Base-by-base conservation (phyloP, 2,113 vertebrate genomes). In the Origma solitaria region DNA sequence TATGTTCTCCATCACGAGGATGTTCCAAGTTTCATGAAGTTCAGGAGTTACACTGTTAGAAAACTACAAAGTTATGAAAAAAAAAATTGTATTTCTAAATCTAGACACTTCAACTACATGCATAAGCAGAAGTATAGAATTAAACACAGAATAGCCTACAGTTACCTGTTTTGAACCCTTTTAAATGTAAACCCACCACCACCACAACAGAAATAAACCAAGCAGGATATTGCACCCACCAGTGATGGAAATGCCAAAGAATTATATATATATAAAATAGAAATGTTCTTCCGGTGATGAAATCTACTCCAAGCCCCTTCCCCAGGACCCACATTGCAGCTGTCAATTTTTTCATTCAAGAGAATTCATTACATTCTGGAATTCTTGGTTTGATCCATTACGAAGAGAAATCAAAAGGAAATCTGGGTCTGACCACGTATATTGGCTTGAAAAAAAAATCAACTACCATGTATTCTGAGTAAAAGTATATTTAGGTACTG, bases 241-340 rank as follows among this genome's bases (percentile, higher is more conserved):
- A 35, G 9, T 51, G 40, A 88, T 4, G 5, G 42, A 79, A 72
- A 45, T 38, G 35, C 51, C 37, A 30, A 76, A 60, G 3, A 60
- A 71, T 28, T 57, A 57, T 17, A 31, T 38, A 37, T 15, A 50
- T 2, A n/a, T 50, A 24, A 73, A n/a, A 82, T 11, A 4, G 24
- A 56, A 31, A 28, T 11, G 7, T 33, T 80, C 30, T 33, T 35
- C 9, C 13, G 57, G 7, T n/a, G 38, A 90, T 12, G 7, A 38
- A 84, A 70, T 4, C 11, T 62, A 70, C 33, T 71, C 25, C 58
- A 71, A 42, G 28, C 64, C 44, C 17, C 28, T 50, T 71, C 40
- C 25, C 23, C 11, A 9, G n/a, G 22, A 61, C 13, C 24, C 23
- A 38, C 1, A 1, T 1, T 23, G 37, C 33, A 49, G 11, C 16